These are phyloP conservation scores for Trissoscelio sp. DNA, from an alignment of 2,888 invertebrate species.

Conservation along the genomic window DNA sequence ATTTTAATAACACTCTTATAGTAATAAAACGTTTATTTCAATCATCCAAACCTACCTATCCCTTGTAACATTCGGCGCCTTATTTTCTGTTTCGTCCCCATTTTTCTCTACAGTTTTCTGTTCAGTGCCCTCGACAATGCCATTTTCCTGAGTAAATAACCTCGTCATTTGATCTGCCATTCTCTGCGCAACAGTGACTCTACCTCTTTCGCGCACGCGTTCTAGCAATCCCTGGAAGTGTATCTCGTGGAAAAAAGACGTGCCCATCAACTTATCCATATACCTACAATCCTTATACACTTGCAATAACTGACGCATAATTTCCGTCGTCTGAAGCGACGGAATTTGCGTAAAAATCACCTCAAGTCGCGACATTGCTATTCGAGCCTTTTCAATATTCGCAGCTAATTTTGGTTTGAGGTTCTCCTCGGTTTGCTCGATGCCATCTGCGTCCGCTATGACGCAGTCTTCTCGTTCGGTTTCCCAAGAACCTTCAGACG, in stretches of 20 bases:
- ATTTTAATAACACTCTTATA: too few relatives aligned
- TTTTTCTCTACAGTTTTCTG: constrained; percentile 57
- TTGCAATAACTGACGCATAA: constrained; percentile 91
- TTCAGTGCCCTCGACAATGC: constrained; percentile 73
- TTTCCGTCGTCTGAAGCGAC: constrained; percentile 89
- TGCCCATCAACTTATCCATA: constrained; percentile 93
- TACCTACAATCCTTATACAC: constrained; percentile 94
- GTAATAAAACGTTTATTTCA: too few relatives aligned
- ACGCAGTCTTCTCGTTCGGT: constrained; percentile 88
- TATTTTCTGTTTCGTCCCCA: constrained; percentile 67
- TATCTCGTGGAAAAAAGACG: constrained; percentile 92
- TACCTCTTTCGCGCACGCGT: constrained; percentile 90
- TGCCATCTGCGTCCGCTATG: constrained; percentile 84
- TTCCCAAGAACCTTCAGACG: constrained; percentile 92
- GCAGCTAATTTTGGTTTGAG: constrained; percentile 87
- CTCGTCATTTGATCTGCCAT: constrained; percentile 89
- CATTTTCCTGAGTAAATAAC: constrained; percentile 80
- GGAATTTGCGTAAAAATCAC: constrained; percentile 92
- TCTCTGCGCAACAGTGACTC: constrained; percentile 87
- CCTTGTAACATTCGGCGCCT: constrained; percentile 26
- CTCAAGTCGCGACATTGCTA: constrained; percentile 90
- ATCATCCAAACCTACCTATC: too few relatives aligned
- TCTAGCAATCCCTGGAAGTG: constrained; percentile 91
- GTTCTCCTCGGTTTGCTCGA: constrained; percentile 79
- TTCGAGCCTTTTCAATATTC: constrained; percentile 90